phyloP scores from a whole-genome alignment of 1,140 invertebrate genomes.

The Zelostemma sp. region DNA sequence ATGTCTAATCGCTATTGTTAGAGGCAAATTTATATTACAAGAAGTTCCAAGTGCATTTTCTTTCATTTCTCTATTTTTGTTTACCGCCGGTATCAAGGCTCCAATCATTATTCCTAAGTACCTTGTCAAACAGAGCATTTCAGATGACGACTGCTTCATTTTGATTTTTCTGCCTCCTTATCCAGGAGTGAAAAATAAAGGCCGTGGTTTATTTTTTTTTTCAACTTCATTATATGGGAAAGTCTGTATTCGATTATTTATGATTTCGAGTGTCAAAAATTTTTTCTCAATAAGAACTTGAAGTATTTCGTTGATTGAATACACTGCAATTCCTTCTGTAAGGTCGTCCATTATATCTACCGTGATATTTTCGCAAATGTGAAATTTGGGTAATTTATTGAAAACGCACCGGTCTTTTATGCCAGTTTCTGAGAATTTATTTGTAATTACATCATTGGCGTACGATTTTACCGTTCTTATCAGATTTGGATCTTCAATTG shows the following conservation, averaged over 20 bases:
- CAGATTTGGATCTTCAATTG: slow-evolving; percentile 1
- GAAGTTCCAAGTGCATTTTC: slow-evolving; percentile 17
- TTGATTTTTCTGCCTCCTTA: slow-evolving; percentile 27
- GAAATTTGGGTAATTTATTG: slow-evolving; percentile 27
- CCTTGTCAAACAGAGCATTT: slow-evolving; percentile 28
- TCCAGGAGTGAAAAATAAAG: slow-evolving; percentile 5
- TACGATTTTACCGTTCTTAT: slow-evolving; percentile 15
- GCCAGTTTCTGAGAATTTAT: slow-evolving; percentile 8
- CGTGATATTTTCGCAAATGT: slow-evolving; percentile 30
- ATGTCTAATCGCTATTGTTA: slow-evolving; percentile 35
- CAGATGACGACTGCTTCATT: slow-evolving; percentile 37
- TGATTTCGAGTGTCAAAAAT: slow-evolving; percentile 19
- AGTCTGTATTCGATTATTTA: slow-evolving; percentile 31
- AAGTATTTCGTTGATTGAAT: slow-evolving; percentile 29
- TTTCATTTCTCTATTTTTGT: slow-evolving; percentile 36
- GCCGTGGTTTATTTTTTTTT: slow-evolving; percentile 26
- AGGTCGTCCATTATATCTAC: slow-evolving; percentile 35
- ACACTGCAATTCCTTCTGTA: slow-evolving; percentile 21
- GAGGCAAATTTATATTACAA: slow-evolving; percentile 26
- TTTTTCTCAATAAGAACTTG: slow-evolving; percentile 20
- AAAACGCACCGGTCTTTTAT: slow-evolving; percentile 23
- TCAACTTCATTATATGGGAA: slow-evolving; percentile 25
- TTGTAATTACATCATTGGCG: slow-evolving; percentile 9
- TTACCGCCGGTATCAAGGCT: slow-evolving; percentile 11
- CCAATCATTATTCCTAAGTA: background rate